These are phyloP conservation scores for Cynoglossus semilaevis DNA, from an alignment of 2,113 vertebrate species.

Conservation along the genomic window DNA sequence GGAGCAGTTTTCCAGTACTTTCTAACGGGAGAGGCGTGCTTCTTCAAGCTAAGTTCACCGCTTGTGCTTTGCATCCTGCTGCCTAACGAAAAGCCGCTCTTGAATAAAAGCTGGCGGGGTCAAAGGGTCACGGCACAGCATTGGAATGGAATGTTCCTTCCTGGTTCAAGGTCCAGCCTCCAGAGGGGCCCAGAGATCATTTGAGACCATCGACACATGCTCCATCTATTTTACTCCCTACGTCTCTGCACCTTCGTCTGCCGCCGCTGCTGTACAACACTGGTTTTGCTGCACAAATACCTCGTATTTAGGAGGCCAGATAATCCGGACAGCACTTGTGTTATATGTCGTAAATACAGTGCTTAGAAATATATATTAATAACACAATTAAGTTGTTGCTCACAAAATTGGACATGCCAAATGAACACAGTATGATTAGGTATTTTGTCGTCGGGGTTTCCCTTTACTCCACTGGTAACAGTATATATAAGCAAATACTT, in stretches of 20 bases:
- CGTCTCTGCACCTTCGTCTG: slow-evolving; percentile 37
- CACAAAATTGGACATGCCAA: too few relatives aligned
- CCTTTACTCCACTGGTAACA: too few relatives aligned
- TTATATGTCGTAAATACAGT: slow-evolving; percentile 4
- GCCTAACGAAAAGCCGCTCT: slow-evolving; percentile 59
- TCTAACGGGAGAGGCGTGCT: slow-evolving; percentile 53
- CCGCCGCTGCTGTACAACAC: neutral
- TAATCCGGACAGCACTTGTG: neutral
- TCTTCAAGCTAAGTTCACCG: slow-evolving; percentile 44
- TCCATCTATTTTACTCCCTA: slow-evolving; percentile 37
- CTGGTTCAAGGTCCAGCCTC: slow-evolving; percentile 69
- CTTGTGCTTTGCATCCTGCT: slow-evolving; percentile 47
- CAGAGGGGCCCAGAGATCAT: slow-evolving; percentile 56
- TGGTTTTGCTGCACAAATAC: neutral
- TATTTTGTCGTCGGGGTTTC: too few relatives aligned
- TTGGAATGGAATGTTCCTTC: slow-evolving; percentile 71
- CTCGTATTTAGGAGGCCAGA: slow-evolving; percentile 11
- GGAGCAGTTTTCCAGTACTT: slow-evolving; percentile 48
- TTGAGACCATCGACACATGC: slow-evolving; percentile 64
- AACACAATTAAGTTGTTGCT: neutral
- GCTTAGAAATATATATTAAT: neutral
- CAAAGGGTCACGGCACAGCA: slow-evolving; percentile 54
- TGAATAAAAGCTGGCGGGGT: slow-evolving; percentile 61
- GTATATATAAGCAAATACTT: too few relatives aligned
- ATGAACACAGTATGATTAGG: too few relatives aligned